These are phyloP conservation scores for Toxostoma redivivum DNA, from an alignment of 2,113 vertebrate genomes.

Conservation along the genomic window DNA sequence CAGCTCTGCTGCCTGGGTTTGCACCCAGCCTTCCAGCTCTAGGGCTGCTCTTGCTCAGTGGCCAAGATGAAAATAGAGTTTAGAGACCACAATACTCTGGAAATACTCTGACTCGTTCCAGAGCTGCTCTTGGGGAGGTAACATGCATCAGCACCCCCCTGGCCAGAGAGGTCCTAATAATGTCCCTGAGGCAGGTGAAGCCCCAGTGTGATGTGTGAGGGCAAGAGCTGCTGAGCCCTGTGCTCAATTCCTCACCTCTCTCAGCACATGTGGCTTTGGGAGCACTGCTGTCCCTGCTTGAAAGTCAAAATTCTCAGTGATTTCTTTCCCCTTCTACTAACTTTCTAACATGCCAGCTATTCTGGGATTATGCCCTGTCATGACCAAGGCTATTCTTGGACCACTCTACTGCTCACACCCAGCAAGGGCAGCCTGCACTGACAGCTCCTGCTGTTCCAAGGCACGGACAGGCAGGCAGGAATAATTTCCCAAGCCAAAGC, in stretches of 20 bases:
- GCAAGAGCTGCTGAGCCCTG: not conserved
- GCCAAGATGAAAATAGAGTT: not conserved
- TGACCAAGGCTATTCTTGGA: slow-evolving; percentile 1
- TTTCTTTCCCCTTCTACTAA: not conserved
- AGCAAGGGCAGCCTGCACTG: not conserved
- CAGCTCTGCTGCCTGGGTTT: not conserved
- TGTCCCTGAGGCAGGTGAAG: not conserved
- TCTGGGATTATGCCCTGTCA: not conserved
- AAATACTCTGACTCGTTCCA: not conserved
- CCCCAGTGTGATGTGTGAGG: not conserved
- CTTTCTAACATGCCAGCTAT: not conserved
- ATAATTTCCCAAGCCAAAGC: not conserved
- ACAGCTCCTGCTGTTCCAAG: not conserved
- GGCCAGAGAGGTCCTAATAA: not conserved
- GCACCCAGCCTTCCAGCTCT: not conserved
- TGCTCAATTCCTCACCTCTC: not conserved
- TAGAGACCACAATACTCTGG: not conserved
- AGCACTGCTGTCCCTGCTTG: not conserved
- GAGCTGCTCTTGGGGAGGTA: not conserved
- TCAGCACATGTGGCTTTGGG: not conserved
- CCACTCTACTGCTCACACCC: not conserved
- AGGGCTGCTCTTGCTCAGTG: not conserved
- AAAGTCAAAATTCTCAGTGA: not conserved
- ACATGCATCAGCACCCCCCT: not conserved
- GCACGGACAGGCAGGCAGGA: not conserved